Percentiles rank a stretch among this genome's conserved stretches.
Conservation (phyloP, 2,113 vertebrate species). For the Salvelinus sp. region DNA sequence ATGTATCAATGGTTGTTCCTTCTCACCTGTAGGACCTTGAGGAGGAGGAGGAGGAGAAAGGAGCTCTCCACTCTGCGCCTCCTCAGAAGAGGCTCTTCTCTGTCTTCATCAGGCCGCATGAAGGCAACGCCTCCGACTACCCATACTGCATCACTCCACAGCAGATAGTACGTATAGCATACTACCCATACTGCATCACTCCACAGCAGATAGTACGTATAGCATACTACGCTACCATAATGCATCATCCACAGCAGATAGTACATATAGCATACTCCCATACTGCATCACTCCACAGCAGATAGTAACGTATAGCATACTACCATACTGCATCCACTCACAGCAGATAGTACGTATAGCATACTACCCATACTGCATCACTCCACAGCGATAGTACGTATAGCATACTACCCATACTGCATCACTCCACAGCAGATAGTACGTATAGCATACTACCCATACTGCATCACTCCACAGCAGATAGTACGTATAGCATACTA, state of each 20-base stretch:
- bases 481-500: no score
- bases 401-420: no score
- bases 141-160: constrained; percentile 83
- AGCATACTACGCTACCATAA: no score
- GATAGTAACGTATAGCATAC: no score
- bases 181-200: not conserved
- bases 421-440: no score
- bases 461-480: no score
- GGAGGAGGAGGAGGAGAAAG: constrained; percentile 28
- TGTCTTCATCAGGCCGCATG: constrained; percentile 76
- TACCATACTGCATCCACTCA: no score
- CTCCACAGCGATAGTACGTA: no score
- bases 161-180: constrained; percentile 78
- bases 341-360: no score
- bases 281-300: no score
- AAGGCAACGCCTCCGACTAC: constrained; percentile 75
- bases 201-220: not conserved
- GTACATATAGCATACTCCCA: not conserved
- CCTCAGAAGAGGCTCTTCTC: constrained; percentile 70
- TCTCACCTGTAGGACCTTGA: constrained; percentile 41
- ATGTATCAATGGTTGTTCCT: not conserved
- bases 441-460: no score
- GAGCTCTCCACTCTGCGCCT: constrained; percentile 19
- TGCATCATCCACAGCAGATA: not conserved
- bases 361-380: no score